Base-by-base conservation (phyloP, 2,888 invertebrate genomes). In the Laothoe populi region DNA sequence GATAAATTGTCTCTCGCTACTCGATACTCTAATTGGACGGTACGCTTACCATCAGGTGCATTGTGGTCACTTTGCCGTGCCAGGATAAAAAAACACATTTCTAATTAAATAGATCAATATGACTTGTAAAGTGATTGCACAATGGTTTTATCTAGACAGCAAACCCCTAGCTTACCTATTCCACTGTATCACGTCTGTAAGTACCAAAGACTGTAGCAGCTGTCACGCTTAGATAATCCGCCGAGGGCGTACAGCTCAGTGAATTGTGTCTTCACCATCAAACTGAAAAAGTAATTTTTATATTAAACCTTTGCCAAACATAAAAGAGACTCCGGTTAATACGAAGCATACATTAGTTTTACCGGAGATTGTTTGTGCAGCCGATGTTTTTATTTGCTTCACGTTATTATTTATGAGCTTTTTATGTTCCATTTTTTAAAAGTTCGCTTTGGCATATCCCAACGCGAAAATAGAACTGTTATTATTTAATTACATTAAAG, bases 291-390 rank as follows among this genome's bases (percentile, higher is more conserved):
- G 88, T 91, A 91, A 91, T 92, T 92, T 89, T 88, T 88, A 85
- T 90, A 90, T 90, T 90, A 90, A 92, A 91, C 86, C 87, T 85
- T 84, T 87, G 81, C 78, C 82, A 82, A 90, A 90, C 88, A 90
- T 88, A 87, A 90, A 89, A 90, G 90, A 86, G 84, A 84, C 81
- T 83, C 84, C 83, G 79, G 71, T 80, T 82, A 83, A 83, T 86
- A 82, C 84, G 79, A 83, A 82, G 87, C 86, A 90, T 89, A 91
- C 91, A 92, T 92, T 92, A 92, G 91, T 92, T 91, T 88, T 84
- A 68, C 82, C 87, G 85, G 86, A 88, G 85, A 90, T 89, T 90
- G 91, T 90, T 89, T 89, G 86, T 82, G 79, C 84, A 83, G 82
- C 80, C 80, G 75, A 81, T 79, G 84, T 79, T 81, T 79, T 85